Conservation (phyloP, 1,140 invertebrate species). For the Mactra quadrangularis region DNA sequence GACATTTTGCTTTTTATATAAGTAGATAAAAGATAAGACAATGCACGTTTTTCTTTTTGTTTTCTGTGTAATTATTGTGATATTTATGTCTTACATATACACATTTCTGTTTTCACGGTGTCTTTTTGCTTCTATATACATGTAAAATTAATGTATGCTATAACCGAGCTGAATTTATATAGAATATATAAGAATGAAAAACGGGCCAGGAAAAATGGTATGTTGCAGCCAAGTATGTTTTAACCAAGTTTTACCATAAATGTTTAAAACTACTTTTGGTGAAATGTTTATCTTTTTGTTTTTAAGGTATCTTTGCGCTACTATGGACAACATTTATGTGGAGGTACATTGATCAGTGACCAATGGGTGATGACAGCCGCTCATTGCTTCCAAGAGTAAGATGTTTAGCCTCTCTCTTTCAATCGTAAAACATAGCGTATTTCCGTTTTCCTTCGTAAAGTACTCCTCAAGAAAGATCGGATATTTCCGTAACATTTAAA, state of each 20-base stretch:
- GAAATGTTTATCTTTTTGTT: background rate
- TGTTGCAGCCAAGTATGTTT: background rate
- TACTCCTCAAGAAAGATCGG: too few species aligned
- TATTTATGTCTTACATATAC: too few species aligned
- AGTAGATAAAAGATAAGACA: too few species aligned
- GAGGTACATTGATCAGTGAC: slow-evolving; percentile 89
- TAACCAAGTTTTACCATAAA: background rate
- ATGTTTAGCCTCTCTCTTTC: too few species aligned
- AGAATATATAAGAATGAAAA: background rate
- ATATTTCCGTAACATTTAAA: background rate
- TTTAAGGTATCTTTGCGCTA: slow-evolving; percentile 3
- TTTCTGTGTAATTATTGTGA: too few species aligned
- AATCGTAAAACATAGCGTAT: background rate
- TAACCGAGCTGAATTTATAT: background rate
- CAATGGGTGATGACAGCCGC: slow-evolving; percentile 91
- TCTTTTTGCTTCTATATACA: too few species aligned
- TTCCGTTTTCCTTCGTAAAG: background rate
- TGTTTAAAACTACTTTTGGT: background rate
- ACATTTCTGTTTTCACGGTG: background rate
- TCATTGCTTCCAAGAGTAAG: slow-evolving; percentile 87
- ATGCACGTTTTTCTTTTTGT: too few species aligned
- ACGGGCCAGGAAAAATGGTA: background rate
- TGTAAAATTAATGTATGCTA: too few species aligned
- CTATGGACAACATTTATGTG: slow-evolving; percentile 86
- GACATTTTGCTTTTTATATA: too few species aligned